Evolutionary conservation across 2,888 invertebrate species (phyloP).

Genomic region (Platynereis dumerilii): DNA sequence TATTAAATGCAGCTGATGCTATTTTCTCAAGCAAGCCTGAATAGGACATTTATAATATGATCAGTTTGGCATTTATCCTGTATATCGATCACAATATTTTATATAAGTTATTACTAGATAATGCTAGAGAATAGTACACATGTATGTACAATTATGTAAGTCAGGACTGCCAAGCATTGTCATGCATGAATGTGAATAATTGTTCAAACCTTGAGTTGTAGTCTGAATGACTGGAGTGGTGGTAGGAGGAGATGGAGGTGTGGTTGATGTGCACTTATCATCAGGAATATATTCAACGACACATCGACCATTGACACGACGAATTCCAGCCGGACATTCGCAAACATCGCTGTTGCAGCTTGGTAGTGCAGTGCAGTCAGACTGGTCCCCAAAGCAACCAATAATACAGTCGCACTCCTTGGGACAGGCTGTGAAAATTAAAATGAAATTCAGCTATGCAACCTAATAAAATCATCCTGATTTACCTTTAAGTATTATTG

Average conservation of each 20-base stretch:
- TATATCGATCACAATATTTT: too few relatives aligned
- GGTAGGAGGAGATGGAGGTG: background rate
- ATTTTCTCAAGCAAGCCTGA: too few relatives aligned
- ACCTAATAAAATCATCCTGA: background rate
- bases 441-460: background rate
- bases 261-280: background rate
- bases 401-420: background rate
- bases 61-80: too few relatives aligned
- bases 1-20: too few relatives aligned
- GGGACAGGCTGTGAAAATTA: background rate
- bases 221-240: slow-evolving; percentile 2
- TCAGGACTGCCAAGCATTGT: too few relatives aligned
- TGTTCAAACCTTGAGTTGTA: background rate
- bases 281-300: background rate
- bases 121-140: too few relatives aligned
- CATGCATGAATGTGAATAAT: too few relatives aligned
- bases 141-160: too few relatives aligned
- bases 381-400: slow-evolving; percentile 6
- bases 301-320: background rate
- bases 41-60: too few relatives aligned
- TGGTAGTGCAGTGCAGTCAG: background rate
- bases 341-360: background rate
- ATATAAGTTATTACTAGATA: too few relatives aligned
- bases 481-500: too few relatives aligned
- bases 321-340: background rate